Base-by-base conservation (phyloP, 1,140 invertebrate genomes). In the Orussus abietinus region DNA sequence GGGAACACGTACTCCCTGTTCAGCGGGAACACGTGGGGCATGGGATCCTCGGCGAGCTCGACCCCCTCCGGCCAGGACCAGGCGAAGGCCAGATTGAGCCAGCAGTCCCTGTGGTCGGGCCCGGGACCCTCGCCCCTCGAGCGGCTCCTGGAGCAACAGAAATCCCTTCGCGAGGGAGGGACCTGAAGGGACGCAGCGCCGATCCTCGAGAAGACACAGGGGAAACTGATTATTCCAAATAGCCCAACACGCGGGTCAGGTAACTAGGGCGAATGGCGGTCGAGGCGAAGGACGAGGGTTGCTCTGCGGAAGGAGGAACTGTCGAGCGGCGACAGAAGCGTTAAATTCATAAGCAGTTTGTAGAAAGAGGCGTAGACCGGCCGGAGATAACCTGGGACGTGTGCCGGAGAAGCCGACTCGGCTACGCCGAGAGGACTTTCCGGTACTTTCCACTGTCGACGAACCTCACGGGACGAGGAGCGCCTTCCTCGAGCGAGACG, bases 141-240 rank as follows among this genome's bases (percentile, higher is more conserved):
- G 59, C 77, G 85, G 41, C 77, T 91, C 4, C 64, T 91, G 28
- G 87, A 90, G 58, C 85, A 87, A 55, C 87, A 91, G 66, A 85
- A 85, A 54, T 82, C 83, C 37, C 64, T 78, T 57, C 64, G 74
- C 30, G 70, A 67, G 31, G 64, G 64, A 17, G 66, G 63, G 31
- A 71, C 65, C 47, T 69, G 66, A 69, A 66, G 48, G 46, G 44
- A 59, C 45, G 9, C 38, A 33, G 37, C 14, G 33, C 30, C 38
- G 31, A 45, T 49, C 32, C 35, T 49, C n/a, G 42, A 52, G 31
- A 30, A 54, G 52, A 37, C 25, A 53, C 42, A 49, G 34, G 47
- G 49, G 38, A 46, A 43, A 49, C 14, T 47, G 33, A 57, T 44
- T 39, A 49, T 51, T 45, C 39, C 20, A 41, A 46, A 46, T 50